A percentile compares a stretch with the other conserved stretches of the same genome.
Conservation (phyloP, 1,140 invertebrate genomes). For the Ceratosolen solmsi region DNA sequence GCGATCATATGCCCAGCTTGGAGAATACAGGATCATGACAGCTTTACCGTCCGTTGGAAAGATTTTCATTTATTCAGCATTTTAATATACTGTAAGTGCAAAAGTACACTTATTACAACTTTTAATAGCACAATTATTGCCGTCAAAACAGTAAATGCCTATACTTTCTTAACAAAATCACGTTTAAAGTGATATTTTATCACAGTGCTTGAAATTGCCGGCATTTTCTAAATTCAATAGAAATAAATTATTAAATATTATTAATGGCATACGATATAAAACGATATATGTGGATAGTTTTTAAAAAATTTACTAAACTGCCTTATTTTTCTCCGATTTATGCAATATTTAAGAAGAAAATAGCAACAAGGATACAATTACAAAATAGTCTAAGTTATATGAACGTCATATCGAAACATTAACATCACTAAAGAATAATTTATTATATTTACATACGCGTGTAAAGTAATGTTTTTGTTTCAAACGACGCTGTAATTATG, state of each 20-base stretch:
- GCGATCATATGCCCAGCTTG: background rate
- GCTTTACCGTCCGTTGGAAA: constrained; percentile 33
- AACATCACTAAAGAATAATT: too few species aligned
- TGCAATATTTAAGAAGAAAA: too few species aligned
- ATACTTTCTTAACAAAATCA: constrained; percentile 14
- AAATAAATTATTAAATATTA: background rate
- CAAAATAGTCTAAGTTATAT: too few species aligned
- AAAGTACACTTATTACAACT: constrained; percentile 37
- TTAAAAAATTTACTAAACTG: too few species aligned
- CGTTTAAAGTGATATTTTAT: constrained; percentile 19
- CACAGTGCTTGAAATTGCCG: background rate
- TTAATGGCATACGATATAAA: background rate
- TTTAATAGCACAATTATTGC: constrained; percentile 40
- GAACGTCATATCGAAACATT: too few species aligned
- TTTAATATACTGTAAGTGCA: constrained; percentile 35
- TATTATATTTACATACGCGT: too few species aligned
- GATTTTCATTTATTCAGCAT: constrained; percentile 35
- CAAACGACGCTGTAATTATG: too few species aligned
- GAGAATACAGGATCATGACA: constrained; percentile 34
- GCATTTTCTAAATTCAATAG: background rate
- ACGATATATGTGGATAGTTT: background rate
- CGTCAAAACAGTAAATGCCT: constrained; percentile 18
- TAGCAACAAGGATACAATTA: too few species aligned
- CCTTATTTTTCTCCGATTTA: too few species aligned
- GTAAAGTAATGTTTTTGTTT: too few species aligned